Evolutionary conservation across 2,888 invertebrate genomes (phyloP), one percentile per base, ranked within the genome.

Genomic region (Metellina segmentata): DNA sequence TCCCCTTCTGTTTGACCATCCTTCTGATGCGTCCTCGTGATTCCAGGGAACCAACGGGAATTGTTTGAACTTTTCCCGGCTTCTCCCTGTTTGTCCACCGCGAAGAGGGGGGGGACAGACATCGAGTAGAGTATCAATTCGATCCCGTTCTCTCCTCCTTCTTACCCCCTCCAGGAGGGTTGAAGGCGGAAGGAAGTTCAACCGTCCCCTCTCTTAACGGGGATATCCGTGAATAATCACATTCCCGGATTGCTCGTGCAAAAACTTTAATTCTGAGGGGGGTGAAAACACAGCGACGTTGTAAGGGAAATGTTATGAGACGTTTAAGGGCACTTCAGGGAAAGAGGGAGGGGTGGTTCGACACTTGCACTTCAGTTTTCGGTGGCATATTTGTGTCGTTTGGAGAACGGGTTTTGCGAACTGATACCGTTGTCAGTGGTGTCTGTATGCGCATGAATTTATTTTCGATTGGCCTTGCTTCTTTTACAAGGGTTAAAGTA

Each of bases 61-160:
- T 49, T 85, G 75, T 85, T 85, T 77, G 83, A 83, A 53, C 83
- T 85, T 69, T 77, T 69, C 69, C 61, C 77, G 52, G 70, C 13
- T 9, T 72, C 20, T 48, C 81, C 1, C 34, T 81, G 79, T 81
- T 81, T 81, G 61, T 61, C 53, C 61, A 61, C 11, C 51, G 79
- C 19, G 19, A 53, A 1, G 34, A 34, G 34, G 34, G 34, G 34
- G 34, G 34, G 34, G 34, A 34, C 34, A 13, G 70, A 49, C 16
- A 69, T 9, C 49, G 82, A n/a, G 48, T 9, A 6, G 70, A 49
- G 71, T 71, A 72, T 82, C 82, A 71, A 82, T 82, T 71, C 48
- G 82, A 51, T 19, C 61, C 52, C 81, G 34, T 34, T 34, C 34
- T 81, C 61, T 16, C 71, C 61, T 16, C 71, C 34, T 34, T 34